phyloP scores from a whole-genome alignment of 2,888 invertebrate species.

The Archips crataeganus region DNA sequence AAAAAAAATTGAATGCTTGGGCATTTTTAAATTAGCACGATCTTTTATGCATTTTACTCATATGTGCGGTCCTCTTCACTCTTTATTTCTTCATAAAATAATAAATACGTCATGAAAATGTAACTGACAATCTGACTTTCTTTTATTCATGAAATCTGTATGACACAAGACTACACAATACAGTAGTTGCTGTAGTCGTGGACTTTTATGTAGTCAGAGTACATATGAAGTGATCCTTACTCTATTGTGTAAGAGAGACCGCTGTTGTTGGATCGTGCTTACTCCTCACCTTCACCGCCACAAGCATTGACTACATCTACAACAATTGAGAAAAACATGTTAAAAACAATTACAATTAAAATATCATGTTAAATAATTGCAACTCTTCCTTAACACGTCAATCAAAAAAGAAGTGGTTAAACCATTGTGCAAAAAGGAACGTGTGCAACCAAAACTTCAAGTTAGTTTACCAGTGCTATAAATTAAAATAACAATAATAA shows the following conservation, averaged over 20 bases:
- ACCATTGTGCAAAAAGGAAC: slow-evolving; percentile 31
- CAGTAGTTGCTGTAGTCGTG: background rate
- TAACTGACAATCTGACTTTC: slow-evolving; percentile 1
- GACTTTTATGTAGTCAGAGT: slow-evolving; percentile 33
- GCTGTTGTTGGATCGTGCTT: slow-evolving; percentile 85
- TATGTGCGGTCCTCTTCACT: slow-evolving; percentile 60
- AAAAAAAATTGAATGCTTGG: slow-evolving; percentile 65
- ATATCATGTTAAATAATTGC: slow-evolving; percentile 44
- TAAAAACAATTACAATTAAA: slow-evolving; percentile 56
- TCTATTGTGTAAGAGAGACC: slow-evolving; percentile 85
- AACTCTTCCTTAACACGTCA: slow-evolving; percentile 47
- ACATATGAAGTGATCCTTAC: slow-evolving; percentile 68
- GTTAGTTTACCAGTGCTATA: slow-evolving; percentile 31
- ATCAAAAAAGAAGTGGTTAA: slow-evolving; percentile 37
- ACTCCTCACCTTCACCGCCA: slow-evolving; percentile 93
- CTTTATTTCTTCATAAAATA: background rate
- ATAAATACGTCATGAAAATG: background rate
- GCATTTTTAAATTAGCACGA: slow-evolving; percentile 64
- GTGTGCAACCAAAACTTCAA: slow-evolving; percentile 19
- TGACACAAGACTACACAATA: background rate
- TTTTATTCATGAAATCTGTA: background rate
- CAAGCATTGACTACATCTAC: slow-evolving; percentile 95
- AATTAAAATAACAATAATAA: slow-evolving; percentile 25
- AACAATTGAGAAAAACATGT: slow-evolving; percentile 86
- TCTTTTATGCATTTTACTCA: slow-evolving; percentile 45